phyloP scores from a whole-genome alignment of 2,113 vertebrate species.

The Prionailurus viverrinus region DNA sequence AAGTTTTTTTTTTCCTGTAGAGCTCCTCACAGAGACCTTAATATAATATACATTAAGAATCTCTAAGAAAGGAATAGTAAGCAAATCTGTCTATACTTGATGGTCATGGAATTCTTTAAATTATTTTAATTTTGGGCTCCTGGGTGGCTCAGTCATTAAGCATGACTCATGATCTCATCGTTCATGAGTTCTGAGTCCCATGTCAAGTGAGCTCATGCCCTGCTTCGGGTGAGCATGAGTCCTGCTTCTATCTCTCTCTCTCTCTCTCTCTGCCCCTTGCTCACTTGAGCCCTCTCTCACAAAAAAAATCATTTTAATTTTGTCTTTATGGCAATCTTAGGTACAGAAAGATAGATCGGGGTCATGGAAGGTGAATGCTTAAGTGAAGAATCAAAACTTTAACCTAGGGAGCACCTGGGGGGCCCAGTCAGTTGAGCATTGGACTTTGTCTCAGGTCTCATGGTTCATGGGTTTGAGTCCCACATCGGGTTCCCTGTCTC shows the following conservation, averaged over 20 bases:
- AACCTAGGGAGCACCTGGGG: background rate
- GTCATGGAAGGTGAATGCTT: background rate
- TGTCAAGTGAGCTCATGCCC: too few relatives aligned
- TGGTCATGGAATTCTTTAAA: background rate
- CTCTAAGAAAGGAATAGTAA: background rate
- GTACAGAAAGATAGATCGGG: background rate
- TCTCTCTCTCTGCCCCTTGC: too few relatives aligned
- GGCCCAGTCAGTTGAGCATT: too few relatives aligned
- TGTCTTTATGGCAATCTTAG: background rate
- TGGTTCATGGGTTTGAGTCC: too few relatives aligned
- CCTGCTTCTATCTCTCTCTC: too few relatives aligned
- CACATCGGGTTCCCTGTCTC: too few relatives aligned
- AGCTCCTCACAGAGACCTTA: background rate
- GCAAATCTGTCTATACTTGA: background rate
- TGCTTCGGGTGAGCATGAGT: too few relatives aligned
- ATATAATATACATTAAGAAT: background rate
- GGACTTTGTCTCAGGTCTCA: too few relatives aligned
- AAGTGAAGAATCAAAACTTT: slow-evolving; percentile 18
- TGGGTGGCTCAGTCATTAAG: too few relatives aligned
- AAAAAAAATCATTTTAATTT: slow-evolving; percentile 11
- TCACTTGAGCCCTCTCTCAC: too few relatives aligned
- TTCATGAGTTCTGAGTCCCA: too few relatives aligned
- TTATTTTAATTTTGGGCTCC: background rate
- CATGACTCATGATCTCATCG: too few relatives aligned
- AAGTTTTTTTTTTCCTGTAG: background rate